Conservation (phyloP, 2,888 invertebrate species). For the Brenthis hecate region DNA sequence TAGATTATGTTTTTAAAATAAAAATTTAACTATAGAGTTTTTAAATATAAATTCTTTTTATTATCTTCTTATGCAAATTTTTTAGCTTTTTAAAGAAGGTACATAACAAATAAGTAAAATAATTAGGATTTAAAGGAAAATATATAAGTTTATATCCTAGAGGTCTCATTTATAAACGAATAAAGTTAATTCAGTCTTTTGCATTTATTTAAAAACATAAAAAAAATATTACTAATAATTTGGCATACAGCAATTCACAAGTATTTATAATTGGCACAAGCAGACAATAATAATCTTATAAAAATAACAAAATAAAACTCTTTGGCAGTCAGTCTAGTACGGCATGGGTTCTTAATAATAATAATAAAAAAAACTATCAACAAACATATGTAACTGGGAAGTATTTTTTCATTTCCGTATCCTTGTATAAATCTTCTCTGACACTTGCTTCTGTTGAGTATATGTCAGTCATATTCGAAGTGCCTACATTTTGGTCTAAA, state of each 20-base stretch:
- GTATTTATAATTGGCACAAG: slow-evolving; percentile 27
- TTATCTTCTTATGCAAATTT: too few relatives aligned
- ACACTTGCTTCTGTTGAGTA: slow-evolving; percentile 43
- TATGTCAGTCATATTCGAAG: slow-evolving; percentile 46
- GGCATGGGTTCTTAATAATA: slow-evolving; percentile 11
- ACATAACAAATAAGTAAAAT: too few relatives aligned
- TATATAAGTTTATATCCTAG: background rate
- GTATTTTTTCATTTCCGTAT: slow-evolving; percentile 62
- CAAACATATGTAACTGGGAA: slow-evolving; percentile 64
- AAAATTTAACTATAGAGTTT: too few relatives aligned
- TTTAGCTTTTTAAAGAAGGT: too few relatives aligned
- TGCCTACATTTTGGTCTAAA: slow-evolving; percentile 48
- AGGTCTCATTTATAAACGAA: slow-evolving; percentile 23
- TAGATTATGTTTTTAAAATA: too few relatives aligned
- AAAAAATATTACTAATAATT: slow-evolving; percentile 34
- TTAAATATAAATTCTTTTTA: too few relatives aligned
- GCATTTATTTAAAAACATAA: slow-evolving; percentile 41
- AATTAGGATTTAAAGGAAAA: background rate
- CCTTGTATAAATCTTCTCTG: slow-evolving; percentile 51
- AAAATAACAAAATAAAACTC: slow-evolving; percentile 61
- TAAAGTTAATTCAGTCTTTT: slow-evolving; percentile 36
- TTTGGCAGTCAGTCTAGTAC: slow-evolving; percentile 66
- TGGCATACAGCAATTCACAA: slow-evolving; percentile 37
- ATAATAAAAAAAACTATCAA: slow-evolving; percentile 47
- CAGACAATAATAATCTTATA: slow-evolving; percentile 45